Evolutionary conservation across 1,140 invertebrate species (phyloP).

Genomic region (Papilio polytes): DNA sequence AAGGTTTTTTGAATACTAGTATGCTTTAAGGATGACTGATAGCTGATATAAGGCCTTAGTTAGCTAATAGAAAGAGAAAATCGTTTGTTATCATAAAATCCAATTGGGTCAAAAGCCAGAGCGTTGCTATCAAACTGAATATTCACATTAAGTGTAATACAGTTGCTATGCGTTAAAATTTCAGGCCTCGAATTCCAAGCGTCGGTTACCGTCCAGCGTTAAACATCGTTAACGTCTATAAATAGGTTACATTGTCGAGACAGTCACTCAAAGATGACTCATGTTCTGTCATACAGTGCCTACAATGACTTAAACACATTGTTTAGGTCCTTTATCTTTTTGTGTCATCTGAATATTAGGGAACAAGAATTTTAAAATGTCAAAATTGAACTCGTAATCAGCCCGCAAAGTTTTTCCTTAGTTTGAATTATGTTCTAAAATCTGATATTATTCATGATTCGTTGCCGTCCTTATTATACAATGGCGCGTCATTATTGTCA

Average conservation of each 20-base stretch:
- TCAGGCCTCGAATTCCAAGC: conserved; percentile 10
- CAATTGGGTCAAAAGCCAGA: conserved; percentile 4
- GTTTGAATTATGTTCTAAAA: not conserved
- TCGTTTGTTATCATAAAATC: not conserved
- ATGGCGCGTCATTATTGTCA: conserved; percentile 11
- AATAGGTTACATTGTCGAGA: conserved; percentile 35
- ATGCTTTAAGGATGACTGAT: not conserved
- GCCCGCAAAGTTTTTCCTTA: not conserved
- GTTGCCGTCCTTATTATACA: not conserved
- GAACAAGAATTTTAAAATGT: not conserved
- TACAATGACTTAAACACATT: conserved; percentile 14
- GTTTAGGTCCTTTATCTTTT: conserved; percentile 1
- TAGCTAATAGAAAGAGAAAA: not conserved
- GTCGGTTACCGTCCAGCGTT: conserved; percentile 27
- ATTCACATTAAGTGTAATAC: conserved; percentile 1
- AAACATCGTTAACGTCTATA: conserved; percentile 33
- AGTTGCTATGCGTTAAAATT: conserved; percentile 30
- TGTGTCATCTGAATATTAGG: not conserved
- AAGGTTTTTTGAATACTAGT: not conserved
- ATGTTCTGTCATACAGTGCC: conserved; percentile 17
- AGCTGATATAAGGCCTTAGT: not conserved
- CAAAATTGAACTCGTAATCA: not conserved
- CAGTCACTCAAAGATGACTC: conserved; percentile 28
- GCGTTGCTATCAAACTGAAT: not conserved
- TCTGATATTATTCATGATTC: not conserved